A percentile compares a stretch with the other conserved stretches of the same genome.
These are phyloP conservation scores for Trachelipus rathkii DNA, from an alignment of 1,140 invertebrate genomes.

Conservation along the genomic window DNA sequence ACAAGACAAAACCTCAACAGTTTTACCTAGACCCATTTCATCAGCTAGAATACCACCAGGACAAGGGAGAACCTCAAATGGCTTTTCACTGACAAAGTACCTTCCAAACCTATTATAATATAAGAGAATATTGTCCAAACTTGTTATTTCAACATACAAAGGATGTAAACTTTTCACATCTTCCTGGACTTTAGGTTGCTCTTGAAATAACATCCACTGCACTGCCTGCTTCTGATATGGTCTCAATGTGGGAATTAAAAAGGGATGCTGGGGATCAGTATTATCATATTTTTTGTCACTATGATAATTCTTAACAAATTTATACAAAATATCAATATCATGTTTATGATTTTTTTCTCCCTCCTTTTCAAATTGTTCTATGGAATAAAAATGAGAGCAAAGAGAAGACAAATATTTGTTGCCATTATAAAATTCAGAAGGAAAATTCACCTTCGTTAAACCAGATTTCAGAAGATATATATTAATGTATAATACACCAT, in stretches of 20 bases:
- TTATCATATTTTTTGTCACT: constrained; percentile 38
- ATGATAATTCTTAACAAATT: constrained; percentile 52
- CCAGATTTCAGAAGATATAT: constrained; percentile 33
- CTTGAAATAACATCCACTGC: constrained; percentile 64
- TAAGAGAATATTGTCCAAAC: constrained; percentile 50
- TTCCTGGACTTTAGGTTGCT: constrained; percentile 48
- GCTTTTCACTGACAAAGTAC: constrained; percentile 49
- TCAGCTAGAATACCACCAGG: constrained; percentile 75
- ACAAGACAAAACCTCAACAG: constrained; percentile 68
- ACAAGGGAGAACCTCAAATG: constrained; percentile 48
- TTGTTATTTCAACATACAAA: constrained; percentile 50
- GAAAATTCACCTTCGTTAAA: constrained; percentile 26
- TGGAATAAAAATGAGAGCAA: constrained; percentile 31
- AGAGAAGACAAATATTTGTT: constrained; percentile 29
- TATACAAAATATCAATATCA: constrained; percentile 53
- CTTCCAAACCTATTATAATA: constrained; percentile 58
- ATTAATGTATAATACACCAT: constrained; percentile 27
- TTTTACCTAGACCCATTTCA: constrained; percentile 82
- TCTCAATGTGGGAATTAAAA: constrained; percentile 56
- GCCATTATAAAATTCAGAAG: constrained; percentile 33
- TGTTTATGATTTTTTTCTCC: constrained; percentile 47
- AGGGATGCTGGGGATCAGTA: constrained; percentile 53
- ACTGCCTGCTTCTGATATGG: constrained; percentile 65
- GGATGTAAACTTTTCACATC: constrained; percentile 48
- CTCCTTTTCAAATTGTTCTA: constrained; percentile 12